A percentile compares a stretch with the other conserved stretches of the same genome.
Conservation (phyloP, 1,140 invertebrate species). For the Samia ricini region DNA sequence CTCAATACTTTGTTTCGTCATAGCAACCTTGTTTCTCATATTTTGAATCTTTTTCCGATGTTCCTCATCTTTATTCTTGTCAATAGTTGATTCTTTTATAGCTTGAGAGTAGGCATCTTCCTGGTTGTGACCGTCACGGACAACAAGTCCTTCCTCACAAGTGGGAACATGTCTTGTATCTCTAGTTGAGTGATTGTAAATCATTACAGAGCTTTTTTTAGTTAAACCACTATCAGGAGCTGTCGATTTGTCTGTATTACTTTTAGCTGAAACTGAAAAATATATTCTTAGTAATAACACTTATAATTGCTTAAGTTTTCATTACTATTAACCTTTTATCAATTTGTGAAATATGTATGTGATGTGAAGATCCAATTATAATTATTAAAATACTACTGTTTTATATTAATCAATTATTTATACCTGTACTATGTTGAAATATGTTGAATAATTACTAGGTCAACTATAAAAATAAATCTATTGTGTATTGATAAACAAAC, state of each 20-base stretch:
- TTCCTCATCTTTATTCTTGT: constrained; percentile 28
- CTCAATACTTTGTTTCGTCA: constrained; percentile 62
- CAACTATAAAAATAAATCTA: no score
- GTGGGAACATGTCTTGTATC: constrained; percentile 41
- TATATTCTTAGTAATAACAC: not conserved
- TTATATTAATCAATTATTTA: no score
- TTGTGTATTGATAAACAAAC: no score
- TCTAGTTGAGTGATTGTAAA: constrained; percentile 64
- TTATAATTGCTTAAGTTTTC: no score
- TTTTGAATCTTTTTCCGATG: constrained; percentile 41
- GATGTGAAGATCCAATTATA: no score
- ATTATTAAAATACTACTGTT: no score
- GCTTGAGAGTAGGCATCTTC: constrained; percentile 68
- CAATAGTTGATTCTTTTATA: constrained; percentile 41
- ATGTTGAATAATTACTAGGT: no score
- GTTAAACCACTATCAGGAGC: constrained; percentile 19
- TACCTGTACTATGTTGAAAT: no score
- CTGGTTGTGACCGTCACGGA: constrained; percentile 37
- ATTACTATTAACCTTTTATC: no score
- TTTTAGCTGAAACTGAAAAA: constrained; percentile 35
- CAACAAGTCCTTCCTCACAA: constrained; percentile 39
- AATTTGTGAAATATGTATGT: no score
- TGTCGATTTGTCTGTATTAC: constrained; percentile 28
- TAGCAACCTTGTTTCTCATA: constrained; percentile 54
- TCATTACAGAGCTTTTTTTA: constrained; percentile 47